These are phyloP conservation scores for Leptinotarsa juncta DNA, from an alignment of 2,888 invertebrate genomes.

Conservation along the genomic window DNA sequence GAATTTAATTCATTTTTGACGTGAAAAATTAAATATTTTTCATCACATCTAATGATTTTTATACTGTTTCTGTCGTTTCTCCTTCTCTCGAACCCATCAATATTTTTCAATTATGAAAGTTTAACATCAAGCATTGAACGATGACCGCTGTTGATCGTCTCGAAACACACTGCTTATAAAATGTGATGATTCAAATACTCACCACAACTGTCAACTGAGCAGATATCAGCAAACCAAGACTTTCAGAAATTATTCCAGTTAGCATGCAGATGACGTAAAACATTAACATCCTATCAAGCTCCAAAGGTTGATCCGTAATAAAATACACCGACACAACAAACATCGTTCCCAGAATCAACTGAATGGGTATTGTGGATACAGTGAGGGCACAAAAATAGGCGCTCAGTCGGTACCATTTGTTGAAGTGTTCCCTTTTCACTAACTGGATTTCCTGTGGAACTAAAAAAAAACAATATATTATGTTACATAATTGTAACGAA, in stretches of 20 bases:
- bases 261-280: conserved; percentile 78
- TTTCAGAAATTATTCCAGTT: conserved; percentile 82
- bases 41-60: too few species aligned
- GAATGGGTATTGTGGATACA: conserved; percentile 78
- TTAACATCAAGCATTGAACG: too few species aligned
- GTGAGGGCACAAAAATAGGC: conserved; percentile 83
- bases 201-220: conserved; percentile 82
- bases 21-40: too few species aligned
- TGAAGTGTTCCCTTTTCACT: conserved; percentile 85
- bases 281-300: conserved; percentile 74
- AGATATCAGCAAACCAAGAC: conserved; percentile 80
- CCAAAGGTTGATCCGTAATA: conserved; percentile 82
- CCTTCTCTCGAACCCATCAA: too few species aligned
- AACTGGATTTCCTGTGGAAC: conserved; percentile 84
- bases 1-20: too few species aligned
- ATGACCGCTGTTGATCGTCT: too few species aligned
- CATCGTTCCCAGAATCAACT: conserved; percentile 75
- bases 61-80: too few species aligned
- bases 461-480: conserved; percentile 61
- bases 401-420: conserved; percentile 85
- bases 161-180: too few species aligned
- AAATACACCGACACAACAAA: conserved; percentile 80
- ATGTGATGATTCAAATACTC: conserved; percentile 63
- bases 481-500: neutral
- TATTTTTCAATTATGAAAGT: too few species aligned